Base-by-base conservation (phyloP, 2,888 invertebrate species). In the Diarsia mendica region DNA sequence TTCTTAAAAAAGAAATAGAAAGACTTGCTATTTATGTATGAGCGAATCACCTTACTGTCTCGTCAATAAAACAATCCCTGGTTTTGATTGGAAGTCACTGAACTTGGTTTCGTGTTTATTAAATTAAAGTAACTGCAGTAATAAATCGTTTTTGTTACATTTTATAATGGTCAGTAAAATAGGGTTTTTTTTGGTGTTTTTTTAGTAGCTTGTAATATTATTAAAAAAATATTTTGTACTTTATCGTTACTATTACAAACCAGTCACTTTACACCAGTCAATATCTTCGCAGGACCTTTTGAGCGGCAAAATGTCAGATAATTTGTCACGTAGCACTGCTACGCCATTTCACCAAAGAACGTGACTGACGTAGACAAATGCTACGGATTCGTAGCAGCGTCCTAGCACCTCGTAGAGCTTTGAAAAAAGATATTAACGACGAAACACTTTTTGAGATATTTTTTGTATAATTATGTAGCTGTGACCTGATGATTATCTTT, bases 61-160 rank as follows among this genome's bases (percentile, higher is more conserved):
- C n/a, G n/a, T n/a, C n/a, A n/a, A n/a, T n/a, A n/a, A n/a, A n/a
- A n/a, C n/a, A n/a, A n/a, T 76, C 82, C 82, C 46, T 81, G 64
- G 46, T 53, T 69, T 23, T 82, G 64, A 77, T 64, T 76, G 64
- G 51, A 48, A 55, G 85, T 85, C 85, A 80, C 8, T 85, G 87
- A 85, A 85, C 85, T 82, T 72, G 51, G 64, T 10, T 28, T 49
- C 33, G 63, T 44, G 61, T 72, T 81, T 75, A 80, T 72, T 75
- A 44, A 61, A 75, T 81, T 63, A 61, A 60, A 51, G 5, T 67
- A 63, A 63, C 55, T 67, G 69, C 60, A 69, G 55, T 11, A 46
- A 70, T 82, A 81, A 82, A 84, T 82, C 65, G 64, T 58, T 73
- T 72, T 53, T 44, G 61, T 44, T 55, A 8, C 13, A 82, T 82